phyloP scores from a whole-genome alignment of 1,140 invertebrate species.

The Drosophila pandora region DNA sequence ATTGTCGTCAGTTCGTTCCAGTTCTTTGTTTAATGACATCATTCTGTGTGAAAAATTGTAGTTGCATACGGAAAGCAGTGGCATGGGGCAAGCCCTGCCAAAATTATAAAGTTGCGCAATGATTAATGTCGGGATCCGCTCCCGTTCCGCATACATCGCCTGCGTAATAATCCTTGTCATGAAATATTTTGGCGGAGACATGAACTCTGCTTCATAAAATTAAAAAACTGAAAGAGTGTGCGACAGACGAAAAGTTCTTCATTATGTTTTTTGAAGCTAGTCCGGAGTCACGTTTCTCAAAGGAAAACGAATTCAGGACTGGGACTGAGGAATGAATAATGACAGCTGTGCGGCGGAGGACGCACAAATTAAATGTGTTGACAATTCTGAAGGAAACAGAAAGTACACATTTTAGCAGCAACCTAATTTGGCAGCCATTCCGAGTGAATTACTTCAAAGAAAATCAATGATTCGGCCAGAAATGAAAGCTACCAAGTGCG shows the following conservation, averaged over 20 bases:
- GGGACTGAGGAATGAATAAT: not conserved
- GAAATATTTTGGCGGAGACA: slow-evolving; percentile 57
- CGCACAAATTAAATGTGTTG: slow-evolving; percentile 36
- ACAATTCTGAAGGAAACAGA: slow-evolving; percentile 1
- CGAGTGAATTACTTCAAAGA: not conserved
- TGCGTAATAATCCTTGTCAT: slow-evolving; percentile 71
- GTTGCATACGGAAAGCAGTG: slow-evolving; percentile 47
- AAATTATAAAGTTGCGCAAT: slow-evolving; percentile 78
- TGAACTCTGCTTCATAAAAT: slow-evolving; percentile 33
- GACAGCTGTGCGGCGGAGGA: slow-evolving; percentile 7
- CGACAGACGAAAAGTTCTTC: slow-evolving; percentile 18
- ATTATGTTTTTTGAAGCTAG: slow-evolving; percentile 9
- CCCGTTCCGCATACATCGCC: slow-evolving; percentile 44
- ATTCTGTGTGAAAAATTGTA: slow-evolving; percentile 77
- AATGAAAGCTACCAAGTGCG: not conserved
- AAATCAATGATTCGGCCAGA: slow-evolving; percentile 9
- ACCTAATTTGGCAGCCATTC: not conserved
- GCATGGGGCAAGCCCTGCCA: slow-evolving; percentile 54
- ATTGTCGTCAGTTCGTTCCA: slow-evolving; percentile 73
- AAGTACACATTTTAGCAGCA: not conserved
- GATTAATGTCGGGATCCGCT: slow-evolving; percentile 59
- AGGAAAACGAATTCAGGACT: slow-evolving; percentile 19
- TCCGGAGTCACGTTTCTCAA: slow-evolving; percentile 37
- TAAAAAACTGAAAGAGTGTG: slow-evolving; percentile 7
- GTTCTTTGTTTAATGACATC: slow-evolving; percentile 78